Evolutionary conservation across 2,113 vertebrate genomes (phyloP), one percentile per base, ranked within the genome.

Genomic region (Brevimyrus niger): DNA sequence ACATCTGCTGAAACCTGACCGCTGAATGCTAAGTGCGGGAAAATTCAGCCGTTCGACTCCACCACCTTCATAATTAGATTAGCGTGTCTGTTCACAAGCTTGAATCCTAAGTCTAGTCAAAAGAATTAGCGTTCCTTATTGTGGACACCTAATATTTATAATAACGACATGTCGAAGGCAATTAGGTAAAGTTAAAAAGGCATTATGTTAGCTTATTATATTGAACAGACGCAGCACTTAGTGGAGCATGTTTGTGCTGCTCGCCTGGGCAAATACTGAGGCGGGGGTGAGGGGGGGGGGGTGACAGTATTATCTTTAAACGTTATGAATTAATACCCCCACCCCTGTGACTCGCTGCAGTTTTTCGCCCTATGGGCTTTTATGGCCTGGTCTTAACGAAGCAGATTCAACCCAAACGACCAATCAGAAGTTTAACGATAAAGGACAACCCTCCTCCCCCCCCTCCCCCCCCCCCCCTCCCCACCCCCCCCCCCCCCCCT

Each of bases 51-150:
- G 97, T 98, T 98, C 97, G 89, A 97, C 97, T 97, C 94, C 69
- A 93, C 97, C 97, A 96, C 96, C 97, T 98, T 98, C 96, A 96
- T 98, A 99, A 99, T 99, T 99, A 98, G 97, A 99, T 99, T 98
- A 99, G 98, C 96, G 95, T 95, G 97, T 97, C 96, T 96, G 97
- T 95, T 95, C 96, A 96, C 96, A 95, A 92, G 96, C 96, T 92
- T 96, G 97, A 97, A 96, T 96, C 96, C 96, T 95, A 94, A 95
- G 95, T 96, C 96, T 95, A 95, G 96, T 97, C 96, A 96, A 97
- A 97, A 94, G 96, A 96, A 97, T 97, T 97, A 95, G 97, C 95
- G 96, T 95, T 96, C 96, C 95, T 96, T 95, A 96, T 97, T 96
- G 96, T 94, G 92, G 95, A 97, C 95, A 96, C 96, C 98, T 97